Evolutionary conservation across 2,797 vertebrate species (phyloP).

Genomic region (Coranthus polyacanthus): DNA sequence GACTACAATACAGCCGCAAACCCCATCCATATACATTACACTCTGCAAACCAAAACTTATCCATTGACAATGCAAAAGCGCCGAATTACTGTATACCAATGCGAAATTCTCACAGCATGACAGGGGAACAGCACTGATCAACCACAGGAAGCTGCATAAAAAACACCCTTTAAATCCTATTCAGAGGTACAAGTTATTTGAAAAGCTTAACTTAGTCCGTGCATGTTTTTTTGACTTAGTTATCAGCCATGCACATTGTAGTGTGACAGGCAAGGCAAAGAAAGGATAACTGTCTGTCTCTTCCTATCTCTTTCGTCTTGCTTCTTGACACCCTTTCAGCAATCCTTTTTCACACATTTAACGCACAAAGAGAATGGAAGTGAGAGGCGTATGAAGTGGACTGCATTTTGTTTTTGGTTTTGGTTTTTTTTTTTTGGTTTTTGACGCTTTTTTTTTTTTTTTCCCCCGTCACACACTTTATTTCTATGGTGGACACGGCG

Average conservation of each 20-base stretch:
- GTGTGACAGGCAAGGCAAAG: constrained; percentile 74
- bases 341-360: constrained; percentile 83
- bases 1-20: constrained; percentile 46
- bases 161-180: constrained; percentile 69
- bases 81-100: constrained; percentile 61
- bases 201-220: constrained; percentile 65
- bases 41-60: constrained; percentile 57
- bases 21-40: constrained; percentile 76
- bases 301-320: constrained; percentile 44
- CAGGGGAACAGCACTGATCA: constrained; percentile 71
- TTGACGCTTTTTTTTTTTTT: constrained; percentile 13
- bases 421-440: constrained; percentile 12
- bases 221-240: constrained; percentile 79
- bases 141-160: constrained; percentile 70
- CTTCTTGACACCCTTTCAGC: constrained; percentile 67
- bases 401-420: constrained; percentile 65
- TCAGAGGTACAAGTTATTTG: constrained; percentile 66
- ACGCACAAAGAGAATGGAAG: constrained; percentile 76
- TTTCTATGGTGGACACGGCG: constrained; percentile 73
- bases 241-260: constrained; percentile 78
- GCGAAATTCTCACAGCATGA: constrained; percentile 59
- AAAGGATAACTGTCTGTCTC: constrained; percentile 63
- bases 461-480: constrained; percentile 57
- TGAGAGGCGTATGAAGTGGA: constrained; percentile 72
- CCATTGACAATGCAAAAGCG: constrained; percentile 53